Percentiles rank a stretch among this genome's conserved stretches.
phyloP scores from a whole-genome alignment of 2,797 vertebrate species.

The Myiotriccus ornatus region DNA sequence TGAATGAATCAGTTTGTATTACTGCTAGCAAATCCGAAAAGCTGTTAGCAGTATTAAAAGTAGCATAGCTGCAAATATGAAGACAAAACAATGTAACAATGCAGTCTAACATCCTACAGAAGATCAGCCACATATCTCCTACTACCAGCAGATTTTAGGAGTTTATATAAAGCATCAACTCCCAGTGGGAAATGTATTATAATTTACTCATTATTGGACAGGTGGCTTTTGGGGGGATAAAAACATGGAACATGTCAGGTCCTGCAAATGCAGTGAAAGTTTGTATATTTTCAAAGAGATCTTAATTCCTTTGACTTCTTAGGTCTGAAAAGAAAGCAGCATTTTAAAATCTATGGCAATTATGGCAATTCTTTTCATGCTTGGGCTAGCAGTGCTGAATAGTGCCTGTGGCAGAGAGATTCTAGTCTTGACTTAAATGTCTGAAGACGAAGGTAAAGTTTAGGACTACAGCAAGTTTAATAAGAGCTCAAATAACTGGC shows the following conservation, averaged over 20 bases:
- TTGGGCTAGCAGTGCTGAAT: not conserved
- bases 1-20: not conserved
- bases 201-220: not conserved
- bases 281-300: not conserved
- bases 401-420: not conserved
- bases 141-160: not conserved
- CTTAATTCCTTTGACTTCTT: not conserved
- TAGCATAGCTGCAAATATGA: not conserved
- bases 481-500: not conserved
- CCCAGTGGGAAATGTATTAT: not conserved
- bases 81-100: not conserved
- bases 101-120: not conserved
- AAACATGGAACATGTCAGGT: not conserved
- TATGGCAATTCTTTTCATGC: not conserved
- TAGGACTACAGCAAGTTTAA: not conserved
- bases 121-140: not conserved
- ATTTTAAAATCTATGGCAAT: not conserved
- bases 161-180: not conserved
- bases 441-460: not conserved
- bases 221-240: not conserved
- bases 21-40: not conserved
- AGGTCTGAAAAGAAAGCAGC: not conserved
- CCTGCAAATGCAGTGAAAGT: not conserved
- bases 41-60: not conserved
- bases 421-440: not conserved